Conservation (phyloP, 2,113 vertebrate genomes). For the Atrichornis clamosus region DNA sequence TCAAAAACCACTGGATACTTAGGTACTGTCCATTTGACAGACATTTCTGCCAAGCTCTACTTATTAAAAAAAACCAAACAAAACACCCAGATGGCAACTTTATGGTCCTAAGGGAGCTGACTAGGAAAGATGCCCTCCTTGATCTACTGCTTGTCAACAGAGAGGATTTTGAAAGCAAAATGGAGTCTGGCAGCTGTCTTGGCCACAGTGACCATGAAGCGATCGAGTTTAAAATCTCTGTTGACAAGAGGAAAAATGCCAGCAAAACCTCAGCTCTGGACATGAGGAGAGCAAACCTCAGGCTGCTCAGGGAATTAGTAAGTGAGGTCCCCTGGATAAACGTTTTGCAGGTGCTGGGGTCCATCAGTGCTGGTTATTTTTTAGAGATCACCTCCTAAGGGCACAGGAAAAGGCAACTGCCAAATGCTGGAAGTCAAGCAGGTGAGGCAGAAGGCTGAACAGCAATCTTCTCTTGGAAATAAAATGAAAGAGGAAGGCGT, state of each 20-base stretch:
- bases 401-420: background rate
- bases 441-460: background rate
- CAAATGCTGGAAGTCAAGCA: background rate
- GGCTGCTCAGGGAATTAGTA: background rate
- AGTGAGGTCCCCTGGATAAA: background rate
- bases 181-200: rapidly evolving
- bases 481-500: background rate
- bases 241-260: background rate
- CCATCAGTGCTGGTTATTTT: too few species aligned
- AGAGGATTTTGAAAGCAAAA: background rate
- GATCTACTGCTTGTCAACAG: too few species aligned
- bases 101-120: too few species aligned
- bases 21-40: background rate
- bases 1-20: background rate
- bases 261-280: background rate
- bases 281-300: background rate
- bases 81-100: too few species aligned
- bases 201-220: background rate
- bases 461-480: background rate
- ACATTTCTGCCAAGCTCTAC: background rate
- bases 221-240: background rate
- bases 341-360: background rate
- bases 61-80: too few species aligned
- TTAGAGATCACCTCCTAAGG: background rate
- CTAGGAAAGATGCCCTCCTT: too few species aligned